Evolutionary conservation across 2,113 vertebrate genomes (phyloP), one percentile per base, ranked within the genome.

Genomic region (Pomatorhinus ruficollis): DNA sequence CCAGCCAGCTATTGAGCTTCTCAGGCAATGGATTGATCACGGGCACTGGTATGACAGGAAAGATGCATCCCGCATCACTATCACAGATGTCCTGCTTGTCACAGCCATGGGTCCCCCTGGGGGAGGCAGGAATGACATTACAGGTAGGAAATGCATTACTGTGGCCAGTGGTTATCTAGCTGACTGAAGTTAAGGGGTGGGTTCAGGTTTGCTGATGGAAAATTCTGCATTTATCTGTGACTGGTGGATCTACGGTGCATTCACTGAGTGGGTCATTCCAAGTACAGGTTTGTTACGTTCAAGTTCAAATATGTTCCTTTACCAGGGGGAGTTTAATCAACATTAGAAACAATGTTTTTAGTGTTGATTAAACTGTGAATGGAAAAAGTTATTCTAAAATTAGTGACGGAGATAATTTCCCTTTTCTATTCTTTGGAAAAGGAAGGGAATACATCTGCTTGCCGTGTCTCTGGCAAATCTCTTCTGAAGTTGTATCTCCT

Each of bases 91-190:
- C 31, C 96, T 98, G 83, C 97, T 99, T 42, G 87, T 99, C 88
- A 97, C 99, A 30, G 99, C 99, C 20, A 99, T 99, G 99, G 99
- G 98, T 2, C 99, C 98, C n/a, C 99, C 99, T 52, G 99, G 99
- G 81, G 99, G 99, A 83, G 99, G 99, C 90, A 98, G 98, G 83
- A 99, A 99, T 96, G 98, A 99, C 95, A 99, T 99, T 64, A 98
- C 99, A 97, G 99, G 99, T 99, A 98, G 6, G 96, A 87, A 60
- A 74, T 35, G 6, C 4, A 28, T 25, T 17, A 2, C 27, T 45
- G 0, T 35, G 66, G 19, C 27, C 60, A 18, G 28, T 18, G 42
- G 12, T 71, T 82, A 4, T 30, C 21, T 30, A 19, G 71, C 3
- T 68, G 63, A 19, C 19, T 90, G 83, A 56, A 39, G 15, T 52